Conservation (phyloP, 53 echinoderm and acorn worm genomes). For the Astropecten irregularis region DNA sequence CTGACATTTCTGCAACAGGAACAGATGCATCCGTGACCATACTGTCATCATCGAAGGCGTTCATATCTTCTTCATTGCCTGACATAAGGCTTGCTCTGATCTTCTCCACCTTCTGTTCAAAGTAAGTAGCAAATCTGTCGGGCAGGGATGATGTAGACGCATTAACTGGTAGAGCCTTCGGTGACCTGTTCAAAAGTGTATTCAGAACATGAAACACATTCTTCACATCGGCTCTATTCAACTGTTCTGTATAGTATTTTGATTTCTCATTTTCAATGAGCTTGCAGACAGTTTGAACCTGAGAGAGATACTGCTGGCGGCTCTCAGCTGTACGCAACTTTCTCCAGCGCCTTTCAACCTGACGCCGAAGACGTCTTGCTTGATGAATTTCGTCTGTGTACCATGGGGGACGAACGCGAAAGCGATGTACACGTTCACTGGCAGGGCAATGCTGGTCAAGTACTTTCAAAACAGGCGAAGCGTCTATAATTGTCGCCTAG, state of each 20-base stretch:
- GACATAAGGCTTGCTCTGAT: conserved; percentile 17
- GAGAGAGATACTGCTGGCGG: background rate
- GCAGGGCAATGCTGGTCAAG: conserved; percentile 13
- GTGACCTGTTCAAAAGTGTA: conserved; percentile 4
- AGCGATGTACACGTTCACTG: background rate
- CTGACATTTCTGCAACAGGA: background rate
- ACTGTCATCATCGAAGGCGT: no score
- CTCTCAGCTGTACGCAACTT: background rate
- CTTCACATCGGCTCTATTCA: background rate
- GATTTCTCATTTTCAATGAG: no score
- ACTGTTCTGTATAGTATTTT: conserved; percentile 1
- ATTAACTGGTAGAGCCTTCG: background rate
- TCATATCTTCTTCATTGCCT: no score
- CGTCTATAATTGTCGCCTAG: no score
- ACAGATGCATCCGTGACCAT: background rate
- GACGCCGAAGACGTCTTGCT: background rate
- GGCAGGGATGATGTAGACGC: background rate
- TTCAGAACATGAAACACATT: conserved; percentile 4
- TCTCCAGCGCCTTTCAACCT: no score
- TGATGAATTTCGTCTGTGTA: background rate
- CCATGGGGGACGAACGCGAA: background rate
- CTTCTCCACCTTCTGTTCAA: conserved; percentile 2
- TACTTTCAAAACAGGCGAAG: background rate
- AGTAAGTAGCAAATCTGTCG: conserved; percentile 3
- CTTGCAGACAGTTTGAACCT: conserved; percentile 13